Conservation (phyloP, 1,140 invertebrate species). For the Bactericera cockerelli region DNA sequence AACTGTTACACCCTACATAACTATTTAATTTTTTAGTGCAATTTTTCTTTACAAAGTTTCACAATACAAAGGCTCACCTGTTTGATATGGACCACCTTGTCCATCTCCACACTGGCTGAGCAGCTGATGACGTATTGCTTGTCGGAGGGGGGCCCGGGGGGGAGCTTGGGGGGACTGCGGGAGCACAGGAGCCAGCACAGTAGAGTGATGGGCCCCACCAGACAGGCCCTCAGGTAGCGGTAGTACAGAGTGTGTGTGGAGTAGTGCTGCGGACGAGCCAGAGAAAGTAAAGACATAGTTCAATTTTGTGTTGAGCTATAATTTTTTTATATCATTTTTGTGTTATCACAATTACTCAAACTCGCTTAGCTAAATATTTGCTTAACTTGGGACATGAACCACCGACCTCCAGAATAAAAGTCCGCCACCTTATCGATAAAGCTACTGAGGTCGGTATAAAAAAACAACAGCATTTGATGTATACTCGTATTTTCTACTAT, state of each 20-base stretch:
- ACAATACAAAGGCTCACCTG: no score
- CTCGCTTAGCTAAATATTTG: no score
- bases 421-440: no score
- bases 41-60: no score
- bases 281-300: slow-evolving; percentile 19
- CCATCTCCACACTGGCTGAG: slow-evolving; percentile 32
- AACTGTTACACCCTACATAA: no score
- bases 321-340: neutral
- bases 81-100: slow-evolving; percentile 27
- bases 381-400: no score
- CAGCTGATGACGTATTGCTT: slow-evolving; percentile 28
- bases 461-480: neutral
- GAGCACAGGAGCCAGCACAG: slow-evolving; percentile 31
- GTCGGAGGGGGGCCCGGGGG: slow-evolving; percentile 14
- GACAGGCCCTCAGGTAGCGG: slow-evolving; percentile 27
- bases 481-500: neutral
- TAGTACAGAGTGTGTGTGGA: slow-evolving; percentile 6
- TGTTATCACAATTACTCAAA: no score
- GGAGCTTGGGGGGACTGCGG: slow-evolving; percentile 21
- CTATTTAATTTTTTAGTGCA: no score
- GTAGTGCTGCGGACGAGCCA: neutral
- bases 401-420: no score
- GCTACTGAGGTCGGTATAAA: no score
- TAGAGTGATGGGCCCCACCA: slow-evolving; percentile 37
- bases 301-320: neutral